Percentiles rank a stretch among this genome's conserved stretches.
Evolutionary conservation across 2,797 vertebrate genomes (phyloP).

Genomic region (Telmatherina bonti): DNA sequence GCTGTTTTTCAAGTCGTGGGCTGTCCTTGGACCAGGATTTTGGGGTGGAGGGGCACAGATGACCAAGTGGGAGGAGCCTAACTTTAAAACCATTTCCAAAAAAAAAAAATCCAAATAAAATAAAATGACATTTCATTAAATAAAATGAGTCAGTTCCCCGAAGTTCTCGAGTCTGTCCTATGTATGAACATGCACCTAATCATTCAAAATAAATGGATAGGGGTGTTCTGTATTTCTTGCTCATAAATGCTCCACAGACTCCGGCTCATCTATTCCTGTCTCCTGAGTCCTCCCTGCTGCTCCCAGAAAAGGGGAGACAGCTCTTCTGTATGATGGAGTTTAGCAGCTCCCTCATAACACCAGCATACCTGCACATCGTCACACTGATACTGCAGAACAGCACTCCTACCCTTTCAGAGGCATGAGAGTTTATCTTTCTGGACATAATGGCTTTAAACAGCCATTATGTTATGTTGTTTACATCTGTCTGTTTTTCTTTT

Average conservation of each 20-base stretch:
- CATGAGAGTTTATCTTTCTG: slow-evolving; percentile 77
- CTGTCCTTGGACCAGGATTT: slow-evolving; percentile 66
- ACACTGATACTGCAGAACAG: slow-evolving; percentile 65
- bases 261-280: slow-evolving; percentile 70
- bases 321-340: slow-evolving; percentile 57
- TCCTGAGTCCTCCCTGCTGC: slow-evolving; percentile 65
- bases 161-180: slow-evolving; percentile 64
- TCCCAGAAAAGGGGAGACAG: slow-evolving; percentile 62
- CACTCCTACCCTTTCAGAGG: slow-evolving; percentile 72
- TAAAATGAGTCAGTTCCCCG: slow-evolving; percentile 45
- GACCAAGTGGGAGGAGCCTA: slow-evolving; percentile 64
- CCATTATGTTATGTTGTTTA: slow-evolving; percentile 81
- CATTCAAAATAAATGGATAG: background rate
- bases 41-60: slow-evolving; percentile 58
- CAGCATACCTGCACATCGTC: slow-evolving; percentile 84
- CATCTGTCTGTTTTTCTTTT: slow-evolving; percentile 57
- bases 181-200: slow-evolving; percentile 5
- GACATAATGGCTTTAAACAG: slow-evolving; percentile 84
- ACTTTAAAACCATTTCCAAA: slow-evolving; percentile 59
- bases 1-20: slow-evolving; percentile 75
- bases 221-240: slow-evolving; percentile 28
- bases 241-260: slow-evolving; percentile 74
- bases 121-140: background rate
- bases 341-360: slow-evolving; percentile 58
- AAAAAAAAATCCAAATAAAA: slow-evolving; percentile 54